Base-by-base conservation (phyloP, 2,888 invertebrate species). In the Dynastes tityus region DNA sequence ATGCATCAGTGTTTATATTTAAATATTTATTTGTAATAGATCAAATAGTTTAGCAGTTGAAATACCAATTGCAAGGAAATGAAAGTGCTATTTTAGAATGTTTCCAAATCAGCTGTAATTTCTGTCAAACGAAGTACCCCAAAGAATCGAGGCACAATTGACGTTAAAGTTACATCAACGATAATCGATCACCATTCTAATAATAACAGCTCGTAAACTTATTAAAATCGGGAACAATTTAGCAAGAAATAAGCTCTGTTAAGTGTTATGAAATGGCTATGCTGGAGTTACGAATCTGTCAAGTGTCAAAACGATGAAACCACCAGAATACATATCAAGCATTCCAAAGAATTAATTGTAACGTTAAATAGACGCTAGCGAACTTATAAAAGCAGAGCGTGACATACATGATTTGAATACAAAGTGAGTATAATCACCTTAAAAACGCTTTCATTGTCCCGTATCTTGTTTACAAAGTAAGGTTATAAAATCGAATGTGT, bases 231-330 rank as follows among this genome's bases (percentile, higher is more conserved):
- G 22, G 45, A 76, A 76, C 16, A 45, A 53, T 9, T 16, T 53
- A 58, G n/a, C n/a, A n/a, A 58, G 40, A 8, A 29, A n/a, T 29
- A 29, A 58, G 45, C 67, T 22, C 40, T 32, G 29, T 45, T 49
- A 67, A 9, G 64, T 53, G 63, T 37, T 77, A 70, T 53, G 61
- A 77, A 71, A 78, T 73, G 78, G 78, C 73, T 78, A 45, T 53
- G 45, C 6, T 70, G 61, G 63, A 77, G 53, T 68, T 77, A 22
- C 58, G 68, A 29, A 61, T 78, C 79, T 80, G 82, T 82, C 80
- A 82, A 80, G 75, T 81, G 82, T 82, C 82, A 81, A 81, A 81
- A 78, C n/a, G 58, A 63, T 80, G 80, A 78, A 78, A 79, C 70
- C 63, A 74, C 78, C 68, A 74, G 78, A 76, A 80, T 64, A 80